These are phyloP conservation scores for Magallana gigas DNA, from an alignment of 1,140 invertebrate genomes.

Conservation along the genomic window DNA sequence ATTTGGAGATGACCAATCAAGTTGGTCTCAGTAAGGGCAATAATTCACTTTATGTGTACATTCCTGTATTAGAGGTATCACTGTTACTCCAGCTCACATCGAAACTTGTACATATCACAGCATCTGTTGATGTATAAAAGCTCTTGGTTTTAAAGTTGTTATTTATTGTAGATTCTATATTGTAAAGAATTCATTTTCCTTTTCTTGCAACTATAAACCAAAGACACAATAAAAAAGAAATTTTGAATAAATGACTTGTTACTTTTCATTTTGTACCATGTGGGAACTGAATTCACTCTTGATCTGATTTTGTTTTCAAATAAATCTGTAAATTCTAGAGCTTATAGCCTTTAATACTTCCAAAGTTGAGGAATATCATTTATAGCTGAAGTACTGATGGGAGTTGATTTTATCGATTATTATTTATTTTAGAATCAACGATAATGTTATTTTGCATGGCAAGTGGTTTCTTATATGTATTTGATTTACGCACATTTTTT, in stretches of 20 bases:
- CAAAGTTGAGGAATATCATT: too few species aligned
- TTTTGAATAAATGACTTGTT: background rate
- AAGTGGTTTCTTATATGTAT: too few species aligned
- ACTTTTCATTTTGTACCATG: background rate
- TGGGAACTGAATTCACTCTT: background rate
- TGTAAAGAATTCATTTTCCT: background rate
- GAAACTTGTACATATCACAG: conserved; percentile 19
- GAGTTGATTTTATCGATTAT: too few species aligned
- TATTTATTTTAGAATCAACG: too few species aligned
- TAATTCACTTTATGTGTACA: too few species aligned
- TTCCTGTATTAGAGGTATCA: too few species aligned
- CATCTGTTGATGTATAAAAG: background rate
- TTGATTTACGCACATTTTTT: too few species aligned
- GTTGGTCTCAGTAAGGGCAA: too few species aligned
- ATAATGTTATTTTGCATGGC: too few species aligned
- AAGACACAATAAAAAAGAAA: conserved; percentile 12
- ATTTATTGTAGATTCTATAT: background rate
- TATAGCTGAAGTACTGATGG: too few species aligned
- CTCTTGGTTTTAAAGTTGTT: background rate
- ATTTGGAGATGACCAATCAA: too few species aligned
- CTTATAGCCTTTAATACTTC: too few species aligned
- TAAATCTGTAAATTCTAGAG: background rate
- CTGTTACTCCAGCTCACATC: background rate
- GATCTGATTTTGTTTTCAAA: background rate
- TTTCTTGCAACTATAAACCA: background rate